Base-by-base conservation (phyloP, 2,888 invertebrate genomes). In the Timandra comae region DNA sequence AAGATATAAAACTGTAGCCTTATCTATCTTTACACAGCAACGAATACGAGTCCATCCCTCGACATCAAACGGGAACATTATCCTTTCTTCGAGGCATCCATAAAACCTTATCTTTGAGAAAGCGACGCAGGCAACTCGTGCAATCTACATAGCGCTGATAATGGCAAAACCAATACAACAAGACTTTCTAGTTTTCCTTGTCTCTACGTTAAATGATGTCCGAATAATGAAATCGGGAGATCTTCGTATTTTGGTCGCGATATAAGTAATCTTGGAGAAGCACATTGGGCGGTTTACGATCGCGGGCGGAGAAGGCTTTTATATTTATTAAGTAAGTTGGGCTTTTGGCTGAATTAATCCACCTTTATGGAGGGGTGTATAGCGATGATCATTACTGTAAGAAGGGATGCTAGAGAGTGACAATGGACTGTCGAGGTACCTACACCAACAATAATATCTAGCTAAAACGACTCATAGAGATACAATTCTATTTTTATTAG, bases 311-410 rank as follows among this genome's bases (percentile, higher is more conserved):
- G 81, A 81, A 84, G 77, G 81, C 85, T 86, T 85, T 86, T 86
- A 86, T 86, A 86, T 86, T 86, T 86, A 86, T 86, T 86, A 86
- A 86, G 84, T 86, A 86, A 86, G 85, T 86, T 86, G 77, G 81
- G 82, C 82, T 84, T 82, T 85, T 61, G 84, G 81, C 64, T 66
- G 71, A 75, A 85, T 84, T 85, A 85, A 84, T 82, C 84, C 81
- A 84, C 82, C 84, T 84, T 84, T 81, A 81, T 80, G 63, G 70
- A 68, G 75, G 77, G 78, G 73, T 58, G 63, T 57, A 70, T 66
- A 69, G 75, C 72, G 29, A 21, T 29, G 13, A 29, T 29, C 22
- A 29, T 23, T 29, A 22, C 22, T 29, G 12, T n/a, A 12, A 21
- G 22, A 7, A 8, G 29, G 12, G 21, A 21, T 29, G 12, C 22